A percentile compares a stretch with the other conserved stretches of the same genome.
These are phyloP conservation scores for Melozone crissalis DNA, from an alignment of 2,113 vertebrate species.

Conservation along the genomic window DNA sequence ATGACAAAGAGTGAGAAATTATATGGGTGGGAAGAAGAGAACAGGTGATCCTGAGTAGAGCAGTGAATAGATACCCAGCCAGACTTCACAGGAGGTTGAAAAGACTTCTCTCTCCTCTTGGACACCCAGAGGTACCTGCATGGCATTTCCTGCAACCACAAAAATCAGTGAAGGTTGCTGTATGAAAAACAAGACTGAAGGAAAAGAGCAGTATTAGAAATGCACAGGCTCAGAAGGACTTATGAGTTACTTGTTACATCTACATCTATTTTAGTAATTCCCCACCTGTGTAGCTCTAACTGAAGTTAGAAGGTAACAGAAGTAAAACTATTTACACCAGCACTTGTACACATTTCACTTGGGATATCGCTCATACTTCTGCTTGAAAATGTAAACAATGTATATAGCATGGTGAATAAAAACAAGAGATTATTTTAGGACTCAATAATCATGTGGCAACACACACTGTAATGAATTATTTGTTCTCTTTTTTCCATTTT, in stretches of 20 bases:
- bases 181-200: not conserved
- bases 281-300: not conserved
- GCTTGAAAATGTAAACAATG: not conserved
- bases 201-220: not conserved
- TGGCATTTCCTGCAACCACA: not conserved
- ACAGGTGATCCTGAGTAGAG: not conserved
- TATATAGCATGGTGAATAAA: not conserved
- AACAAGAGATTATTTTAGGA: not conserved
- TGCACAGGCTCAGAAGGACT: not conserved
- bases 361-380: not conserved
- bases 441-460: not conserved
- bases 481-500: not conserved
- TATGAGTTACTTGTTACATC: not conserved
- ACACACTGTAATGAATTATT: not conserved
- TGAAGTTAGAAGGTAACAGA: not conserved
- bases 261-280: not conserved
- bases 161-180: not conserved
- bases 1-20: rapidly evolving
- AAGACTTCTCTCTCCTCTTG: not conserved
- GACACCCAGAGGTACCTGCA: rapidly evolving
- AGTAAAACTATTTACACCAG: not conserved
- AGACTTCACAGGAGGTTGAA: not conserved
- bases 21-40: not conserved
- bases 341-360: not conserved
- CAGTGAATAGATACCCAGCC: not conserved